Evolutionary conservation across 1,140 invertebrate species (phyloP).

Genomic region (Daktulosphaira vitifoliae): DNA sequence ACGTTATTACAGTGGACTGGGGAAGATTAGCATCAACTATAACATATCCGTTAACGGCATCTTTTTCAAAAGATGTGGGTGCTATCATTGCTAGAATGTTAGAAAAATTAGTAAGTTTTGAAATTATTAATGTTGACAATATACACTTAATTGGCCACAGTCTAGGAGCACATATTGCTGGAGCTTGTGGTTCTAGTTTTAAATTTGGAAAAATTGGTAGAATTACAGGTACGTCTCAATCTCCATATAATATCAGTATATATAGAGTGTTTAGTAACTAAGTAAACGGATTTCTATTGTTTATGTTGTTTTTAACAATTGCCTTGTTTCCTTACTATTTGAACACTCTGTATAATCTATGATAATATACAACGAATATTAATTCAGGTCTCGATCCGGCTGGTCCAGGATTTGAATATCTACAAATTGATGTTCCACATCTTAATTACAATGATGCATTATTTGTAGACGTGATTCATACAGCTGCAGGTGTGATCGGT

Average conservation of each 20-base stretch:
- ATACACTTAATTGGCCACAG: conserved; percentile 56
- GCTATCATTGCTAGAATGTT: conserved; percentile 32
- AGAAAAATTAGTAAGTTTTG: conserved; percentile 32
- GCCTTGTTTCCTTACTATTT: too few species aligned
- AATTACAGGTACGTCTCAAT: conserved; percentile 54
- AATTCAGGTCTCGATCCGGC: conserved; percentile 59
- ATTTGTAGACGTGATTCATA: conserved; percentile 67
- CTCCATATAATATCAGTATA: too few species aligned
- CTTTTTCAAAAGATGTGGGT: conserved; percentile 42
- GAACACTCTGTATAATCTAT: too few species aligned
- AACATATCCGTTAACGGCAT: conserved; percentile 42
- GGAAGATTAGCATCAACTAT: conserved; percentile 41
- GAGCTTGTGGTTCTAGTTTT: conserved; percentile 57
- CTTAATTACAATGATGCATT: conserved; percentile 55
- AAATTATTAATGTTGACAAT: background rate
- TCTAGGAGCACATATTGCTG: conserved; percentile 71
- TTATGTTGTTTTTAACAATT: too few species aligned
- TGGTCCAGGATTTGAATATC: conserved; percentile 55
- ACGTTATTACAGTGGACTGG: conserved; percentile 59
- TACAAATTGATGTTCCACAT: conserved; percentile 46
- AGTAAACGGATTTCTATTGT: too few species aligned
- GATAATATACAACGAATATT: background rate
- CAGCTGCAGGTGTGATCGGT: conserved; percentile 50
- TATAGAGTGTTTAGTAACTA: background rate
- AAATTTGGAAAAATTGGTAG: conserved; percentile 49